These are phyloP conservation scores for Nasonia vitripennis DNA, from an alignment of 1,140 invertebrate genomes.

Conservation along the genomic window DNA sequence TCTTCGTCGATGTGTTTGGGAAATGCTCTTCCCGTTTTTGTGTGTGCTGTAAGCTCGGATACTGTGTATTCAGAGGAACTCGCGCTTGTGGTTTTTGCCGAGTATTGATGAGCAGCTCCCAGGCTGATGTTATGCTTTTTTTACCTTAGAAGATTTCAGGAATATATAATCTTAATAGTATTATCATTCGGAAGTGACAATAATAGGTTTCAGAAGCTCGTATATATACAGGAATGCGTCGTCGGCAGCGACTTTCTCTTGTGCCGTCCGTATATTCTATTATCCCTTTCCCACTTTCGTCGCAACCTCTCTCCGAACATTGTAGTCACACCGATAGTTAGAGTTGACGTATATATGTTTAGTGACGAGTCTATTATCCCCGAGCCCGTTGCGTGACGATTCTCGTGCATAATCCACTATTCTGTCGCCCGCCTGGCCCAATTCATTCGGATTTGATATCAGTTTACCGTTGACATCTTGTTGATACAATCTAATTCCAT, in stretches of 20 bases:
- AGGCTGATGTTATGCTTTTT: neutral
- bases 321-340: neutral
- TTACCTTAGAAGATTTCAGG: neutral
- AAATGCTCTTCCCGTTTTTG: constrained; percentile 1
- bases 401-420: neutral
- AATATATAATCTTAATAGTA: too few relatives aligned
- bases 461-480: too few relatives aligned
- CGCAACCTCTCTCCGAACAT: neutral
- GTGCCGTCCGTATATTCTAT: neutral
- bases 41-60: neutral
- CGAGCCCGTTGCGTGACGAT: neutral
- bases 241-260: neutral
- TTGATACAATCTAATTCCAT: too few relatives aligned
- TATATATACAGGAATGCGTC: neutral
- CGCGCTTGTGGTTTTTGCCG: constrained; percentile 7
- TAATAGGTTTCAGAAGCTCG: neutral
- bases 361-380: constrained; percentile 4
- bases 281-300: neutral
- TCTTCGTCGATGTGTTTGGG: neutral
- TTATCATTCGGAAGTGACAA: too few relatives aligned
- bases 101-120: neutral
- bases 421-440: too few relatives aligned
- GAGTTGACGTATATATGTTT: neutral
- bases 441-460: too few relatives aligned
- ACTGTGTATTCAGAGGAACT: neutral